Percentiles rank a stretch among this genome's conserved stretches.
Evolutionary conservation across 2,797 vertebrate genomes (phyloP).

Genomic region (Synanceia verrucosa): DNA sequence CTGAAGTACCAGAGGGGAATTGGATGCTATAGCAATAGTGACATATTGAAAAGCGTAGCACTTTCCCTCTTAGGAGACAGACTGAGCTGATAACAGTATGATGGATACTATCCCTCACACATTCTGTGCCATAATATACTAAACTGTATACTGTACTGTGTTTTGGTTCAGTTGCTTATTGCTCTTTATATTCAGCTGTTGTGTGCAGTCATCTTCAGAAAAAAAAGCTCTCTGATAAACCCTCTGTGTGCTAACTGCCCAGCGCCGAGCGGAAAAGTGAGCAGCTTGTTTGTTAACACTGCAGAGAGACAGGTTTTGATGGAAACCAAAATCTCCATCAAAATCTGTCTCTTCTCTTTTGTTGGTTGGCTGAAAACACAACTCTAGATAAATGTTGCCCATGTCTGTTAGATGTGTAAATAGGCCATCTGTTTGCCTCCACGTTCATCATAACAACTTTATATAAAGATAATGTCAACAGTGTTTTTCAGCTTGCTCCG

Average conservation of each 20-base stretch:
- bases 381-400: neutral
- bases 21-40: conserved; percentile 56
- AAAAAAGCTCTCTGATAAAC: neutral
- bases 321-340: neutral
- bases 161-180: neutral
- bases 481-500: neutral
- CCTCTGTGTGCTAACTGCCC: neutral
- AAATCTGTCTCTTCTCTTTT: no score
- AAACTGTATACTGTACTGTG: no score
- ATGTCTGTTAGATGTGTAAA: neutral
- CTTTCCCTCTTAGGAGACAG: conserved; percentile 37
- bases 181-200: neutral
- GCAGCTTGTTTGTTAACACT: neutral
- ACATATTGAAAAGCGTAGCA: conserved; percentile 54
- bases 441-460: neutral
- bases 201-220: neutral
- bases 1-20: conserved; percentile 42
- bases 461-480: neutral
- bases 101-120: conserved; percentile 28
- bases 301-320: neutral
- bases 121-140: neutral
- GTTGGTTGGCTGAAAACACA: neutral
- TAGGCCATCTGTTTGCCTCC: neutral
- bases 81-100: conserved; percentile 39
- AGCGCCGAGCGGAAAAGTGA: neutral